Conservation (phyloP, 2,797 vertebrate genomes). For the Sciaenops ocellatus region DNA sequence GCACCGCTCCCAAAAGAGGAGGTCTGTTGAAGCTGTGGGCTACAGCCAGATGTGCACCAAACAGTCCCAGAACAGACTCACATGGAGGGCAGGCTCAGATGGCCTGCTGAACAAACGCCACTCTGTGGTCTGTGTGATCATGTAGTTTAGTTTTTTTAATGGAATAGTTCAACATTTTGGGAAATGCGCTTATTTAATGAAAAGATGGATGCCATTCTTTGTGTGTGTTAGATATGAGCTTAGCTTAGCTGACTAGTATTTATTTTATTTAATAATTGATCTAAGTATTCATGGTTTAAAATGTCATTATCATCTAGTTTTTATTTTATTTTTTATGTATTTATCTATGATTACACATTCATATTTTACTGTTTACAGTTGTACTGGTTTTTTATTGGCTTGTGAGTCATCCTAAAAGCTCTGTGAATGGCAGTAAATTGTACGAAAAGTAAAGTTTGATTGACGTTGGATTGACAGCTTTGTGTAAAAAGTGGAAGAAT, state of each 20-base stretch:
- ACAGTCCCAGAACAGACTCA: constrained; percentile 51
- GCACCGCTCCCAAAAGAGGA: constrained; percentile 80
- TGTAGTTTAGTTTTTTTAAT: constrained; percentile 55
- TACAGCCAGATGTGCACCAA: constrained; percentile 37
- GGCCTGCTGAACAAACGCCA: constrained; percentile 52
- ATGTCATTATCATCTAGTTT: neutral
- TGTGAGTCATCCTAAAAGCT: neutral
- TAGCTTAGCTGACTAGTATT: neutral
- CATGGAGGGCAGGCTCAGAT: constrained; percentile 51
- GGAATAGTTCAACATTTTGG: neutral
- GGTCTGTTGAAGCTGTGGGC: constrained; percentile 64
- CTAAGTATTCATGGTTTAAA: neutral
- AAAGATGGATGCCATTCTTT: neutral
- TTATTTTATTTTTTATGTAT: neutral
- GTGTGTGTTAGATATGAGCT: neutral
- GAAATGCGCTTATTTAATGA: neutral
- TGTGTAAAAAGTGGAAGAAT: neutral
- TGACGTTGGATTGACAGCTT: neutral
- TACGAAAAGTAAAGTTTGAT: neutral
- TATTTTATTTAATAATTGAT: neutral
- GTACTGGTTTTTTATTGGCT: neutral
- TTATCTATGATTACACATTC: neutral
- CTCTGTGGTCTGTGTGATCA: constrained; percentile 76
- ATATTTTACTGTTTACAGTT: neutral
- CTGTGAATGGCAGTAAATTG: neutral